These are phyloP conservation scores for Lacerta bilineata DNA, from an alignment of 2,797 vertebrate species.

Conservation along the genomic window DNA sequence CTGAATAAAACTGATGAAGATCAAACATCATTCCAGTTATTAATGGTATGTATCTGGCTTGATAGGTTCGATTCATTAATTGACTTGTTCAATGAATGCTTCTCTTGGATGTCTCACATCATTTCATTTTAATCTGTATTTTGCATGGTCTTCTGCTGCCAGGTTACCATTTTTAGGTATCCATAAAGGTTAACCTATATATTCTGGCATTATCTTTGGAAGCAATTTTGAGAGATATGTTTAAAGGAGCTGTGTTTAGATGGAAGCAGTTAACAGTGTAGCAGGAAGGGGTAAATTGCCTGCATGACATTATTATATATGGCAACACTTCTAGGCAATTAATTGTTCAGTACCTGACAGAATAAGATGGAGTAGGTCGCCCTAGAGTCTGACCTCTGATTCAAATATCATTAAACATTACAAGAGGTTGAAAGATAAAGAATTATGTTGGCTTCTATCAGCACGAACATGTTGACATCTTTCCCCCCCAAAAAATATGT, in stretches of 20 bases:
- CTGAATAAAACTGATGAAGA: constrained; percentile 39
- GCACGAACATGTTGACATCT: background rate
- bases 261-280: constrained; percentile 35
- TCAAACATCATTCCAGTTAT: constrained; percentile 23
- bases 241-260: background rate
- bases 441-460: constrained; percentile 25
- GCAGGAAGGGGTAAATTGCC: constrained; percentile 66
- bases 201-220: constrained; percentile 28
- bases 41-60: constrained; percentile 50
- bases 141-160: constrained; percentile 32
- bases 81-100: background rate
- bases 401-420: constrained; percentile 26
- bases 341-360: constrained; percentile 54
- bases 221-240: constrained; percentile 26
- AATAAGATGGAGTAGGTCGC: constrained; percentile 51
- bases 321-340: constrained; percentile 42
- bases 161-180: constrained; percentile 5
- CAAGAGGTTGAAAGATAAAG: constrained; percentile 43
- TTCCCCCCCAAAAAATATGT: constrained; percentile 12
- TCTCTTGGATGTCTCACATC: background rate
- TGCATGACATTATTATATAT: constrained; percentile 34
- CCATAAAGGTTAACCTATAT: constrained; percentile 29
- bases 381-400: constrained; percentile 46
- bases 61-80: constrained; percentile 39
- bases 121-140: constrained; percentile 56